phyloP scores from a whole-genome alignment of 2,113 vertebrate genomes.

The Aegithalos caudatus region DNA sequence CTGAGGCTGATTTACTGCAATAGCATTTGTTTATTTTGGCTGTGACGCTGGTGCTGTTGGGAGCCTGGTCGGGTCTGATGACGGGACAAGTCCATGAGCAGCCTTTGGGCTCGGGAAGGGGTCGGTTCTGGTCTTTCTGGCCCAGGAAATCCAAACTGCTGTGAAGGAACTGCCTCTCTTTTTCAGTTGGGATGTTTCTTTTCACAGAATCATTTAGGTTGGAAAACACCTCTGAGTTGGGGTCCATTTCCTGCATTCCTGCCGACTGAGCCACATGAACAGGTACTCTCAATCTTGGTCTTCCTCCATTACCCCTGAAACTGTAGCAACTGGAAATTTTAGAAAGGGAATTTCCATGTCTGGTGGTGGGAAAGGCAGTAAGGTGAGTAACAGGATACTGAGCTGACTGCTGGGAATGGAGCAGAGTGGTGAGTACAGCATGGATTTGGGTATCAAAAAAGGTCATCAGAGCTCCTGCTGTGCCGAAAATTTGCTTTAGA shows the following conservation, averaged over 20 bases:
- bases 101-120: background rate
- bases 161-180: background rate
- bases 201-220: background rate
- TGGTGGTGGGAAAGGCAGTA: background rate
- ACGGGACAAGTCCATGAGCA: background rate
- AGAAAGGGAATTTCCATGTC: background rate
- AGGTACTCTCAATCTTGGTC: background rate
- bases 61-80: background rate
- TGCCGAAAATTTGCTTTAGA: background rate
- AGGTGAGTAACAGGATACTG: background rate
- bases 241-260: background rate
- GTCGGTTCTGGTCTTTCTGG: background rate
- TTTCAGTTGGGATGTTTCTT: background rate
- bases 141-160: background rate
- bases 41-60: background rate
- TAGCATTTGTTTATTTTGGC: background rate
- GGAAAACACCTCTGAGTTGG: background rate
- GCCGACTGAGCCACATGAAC: accelerated
- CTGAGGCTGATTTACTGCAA: background rate
- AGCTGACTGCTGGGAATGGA: background rate
- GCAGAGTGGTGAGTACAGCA: background rate
- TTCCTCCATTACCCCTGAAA: background rate
- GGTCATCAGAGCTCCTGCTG: background rate
- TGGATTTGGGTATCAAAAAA: background rate
- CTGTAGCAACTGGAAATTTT: accelerated